A percentile compares a stretch with the other conserved stretches of the same genome.
phyloP scores from a whole-genome alignment of 2,888 invertebrate species.

The Parnassius orleans region DNA sequence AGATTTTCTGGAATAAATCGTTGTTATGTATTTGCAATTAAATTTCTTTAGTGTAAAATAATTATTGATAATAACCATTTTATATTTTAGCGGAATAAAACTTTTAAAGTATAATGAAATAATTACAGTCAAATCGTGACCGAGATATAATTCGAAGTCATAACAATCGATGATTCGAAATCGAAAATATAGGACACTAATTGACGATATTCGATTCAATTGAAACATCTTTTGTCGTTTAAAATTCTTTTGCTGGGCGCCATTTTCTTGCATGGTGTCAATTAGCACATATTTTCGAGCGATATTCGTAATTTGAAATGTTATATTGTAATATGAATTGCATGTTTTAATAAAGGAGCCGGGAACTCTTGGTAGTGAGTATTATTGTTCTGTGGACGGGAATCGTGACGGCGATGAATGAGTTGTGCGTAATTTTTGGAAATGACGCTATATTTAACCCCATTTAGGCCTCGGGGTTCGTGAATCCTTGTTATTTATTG shows the following conservation, averaged over 20 bases:
- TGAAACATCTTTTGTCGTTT: slow-evolving; percentile 55
- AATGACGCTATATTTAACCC: slow-evolving; percentile 10
- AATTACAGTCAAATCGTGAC: slow-evolving; percentile 15
- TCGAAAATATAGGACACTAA: slow-evolving; percentile 25
- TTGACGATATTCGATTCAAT: slow-evolving; percentile 45
- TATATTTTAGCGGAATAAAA: slow-evolving; percentile 5
- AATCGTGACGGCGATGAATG: slow-evolving; percentile 49
- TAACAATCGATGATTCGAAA: slow-evolving; percentile 7
- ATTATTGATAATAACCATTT: not conserved
- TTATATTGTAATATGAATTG: slow-evolving; percentile 29
- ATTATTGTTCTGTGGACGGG: slow-evolving; percentile 11
- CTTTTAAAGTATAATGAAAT: slow-evolving; percentile 10
- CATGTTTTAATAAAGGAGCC: slow-evolving; percentile 32
- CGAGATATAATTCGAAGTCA: slow-evolving; percentile 8
- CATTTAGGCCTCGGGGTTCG: slow-evolving; percentile 4
- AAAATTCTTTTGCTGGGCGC: slow-evolving; percentile 35
- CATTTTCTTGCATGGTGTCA: slow-evolving; percentile 34
- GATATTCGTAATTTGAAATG: slow-evolving; percentile 25
- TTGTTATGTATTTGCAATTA: too few relatives aligned
- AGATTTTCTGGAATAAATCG: too few relatives aligned
- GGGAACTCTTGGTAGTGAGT: too few relatives aligned
- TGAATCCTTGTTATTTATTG: slow-evolving; percentile 6
- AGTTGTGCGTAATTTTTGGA: slow-evolving; percentile 38
- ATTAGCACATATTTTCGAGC: slow-evolving; percentile 34
- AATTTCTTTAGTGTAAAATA: not conserved